Base-by-base conservation (phyloP, 2,113 vertebrate genomes). In the Halcyon senegalensis region DNA sequence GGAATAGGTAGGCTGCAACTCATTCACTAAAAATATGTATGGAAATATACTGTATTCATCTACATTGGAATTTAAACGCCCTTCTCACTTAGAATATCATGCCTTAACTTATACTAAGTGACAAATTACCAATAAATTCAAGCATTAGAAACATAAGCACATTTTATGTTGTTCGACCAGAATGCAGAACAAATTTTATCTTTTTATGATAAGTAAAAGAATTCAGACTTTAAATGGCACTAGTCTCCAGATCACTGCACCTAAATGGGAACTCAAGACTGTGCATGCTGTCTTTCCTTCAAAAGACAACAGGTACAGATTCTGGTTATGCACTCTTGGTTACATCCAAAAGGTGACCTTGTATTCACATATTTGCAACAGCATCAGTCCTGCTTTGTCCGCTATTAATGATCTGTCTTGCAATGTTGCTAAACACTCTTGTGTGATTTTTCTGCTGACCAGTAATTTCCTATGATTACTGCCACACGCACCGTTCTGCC, bases 391-490 rank as follows among this genome's bases (percentile, higher is more conserved):
- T 90, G 39, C 82, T 94, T 85, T 94, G 79, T 84, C 87, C 75
- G 67, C 53, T 83, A 46, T 84, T 97, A 97, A 94, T 94, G 90
- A 97, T 62, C 75, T 96, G 76, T 75, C 96, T 93, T 74, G 63
- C 16, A 84, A 51, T 23, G 73, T 89, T 94, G 73, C 79, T 86
- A 72, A 86, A 91, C 44, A 46, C 13, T 58, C 59, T n/a, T 76
- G 76, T 67, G 68, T 70, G 72, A 87, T 92, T 93, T 94, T 97
- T 95, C 75, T 95, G 95, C 87, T 90, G 88, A 93, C 67, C 53
- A 86, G 24, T 64, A 81, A 53, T 87, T 94, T 95, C 37, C 63
- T 0, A 4, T 69, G 87, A 87, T 75, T 91, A 69, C 67, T 93
- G 78, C 68, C 67, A 79, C 68, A 92, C 64, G 37, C 58, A 62